A percentile compares a stretch with the other conserved stretches of the same genome.
These are phyloP conservation scores for Hoplodrina ambigua DNA, from an alignment of 2,888 invertebrate genomes.

Conservation along the genomic window DNA sequence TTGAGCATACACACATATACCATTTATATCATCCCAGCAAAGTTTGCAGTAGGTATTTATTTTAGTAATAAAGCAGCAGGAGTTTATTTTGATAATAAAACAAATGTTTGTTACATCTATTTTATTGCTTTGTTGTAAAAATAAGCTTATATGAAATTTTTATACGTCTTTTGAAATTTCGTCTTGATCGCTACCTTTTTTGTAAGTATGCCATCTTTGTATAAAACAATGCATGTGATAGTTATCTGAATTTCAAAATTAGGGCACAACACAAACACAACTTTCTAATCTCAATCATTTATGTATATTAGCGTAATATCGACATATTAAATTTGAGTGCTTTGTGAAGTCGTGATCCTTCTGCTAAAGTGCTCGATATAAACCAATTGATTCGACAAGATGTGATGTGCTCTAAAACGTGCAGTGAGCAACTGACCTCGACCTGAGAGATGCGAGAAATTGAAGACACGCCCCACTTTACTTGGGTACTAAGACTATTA, in stretches of 20 bases:
- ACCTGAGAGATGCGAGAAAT: conserved; percentile 64
- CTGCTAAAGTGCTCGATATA: conserved; percentile 44
- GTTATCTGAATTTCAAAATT: conserved; percentile 36
- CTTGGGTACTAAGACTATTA: conserved; percentile 60
- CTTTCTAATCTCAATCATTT: conserved; percentile 56
- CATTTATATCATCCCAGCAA: no score
- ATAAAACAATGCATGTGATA: conserved; percentile 39
- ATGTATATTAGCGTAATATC: conserved; percentile 49
- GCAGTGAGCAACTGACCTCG: conserved; percentile 55
- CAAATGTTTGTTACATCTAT: no score
- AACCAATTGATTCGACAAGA: conserved; percentile 51
- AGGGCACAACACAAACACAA: conserved; percentile 25
- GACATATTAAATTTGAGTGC: conserved; percentile 37
- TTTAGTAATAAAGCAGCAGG: no score
- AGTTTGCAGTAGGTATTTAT: no score
- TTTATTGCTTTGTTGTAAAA: neutral
- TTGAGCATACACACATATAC: neutral
- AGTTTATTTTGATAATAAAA: no score
- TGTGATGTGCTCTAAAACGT: conserved; percentile 51
- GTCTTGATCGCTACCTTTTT: neutral
- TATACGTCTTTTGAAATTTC: neutral
- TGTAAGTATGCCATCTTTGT: neutral
- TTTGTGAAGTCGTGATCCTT: conserved; percentile 47
- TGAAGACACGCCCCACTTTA: conserved; percentile 67
- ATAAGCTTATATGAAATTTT: neutral